These are phyloP conservation scores for Eurystomus gularis DNA, from an alignment of 2,113 vertebrate genomes.

Conservation along the genomic window DNA sequence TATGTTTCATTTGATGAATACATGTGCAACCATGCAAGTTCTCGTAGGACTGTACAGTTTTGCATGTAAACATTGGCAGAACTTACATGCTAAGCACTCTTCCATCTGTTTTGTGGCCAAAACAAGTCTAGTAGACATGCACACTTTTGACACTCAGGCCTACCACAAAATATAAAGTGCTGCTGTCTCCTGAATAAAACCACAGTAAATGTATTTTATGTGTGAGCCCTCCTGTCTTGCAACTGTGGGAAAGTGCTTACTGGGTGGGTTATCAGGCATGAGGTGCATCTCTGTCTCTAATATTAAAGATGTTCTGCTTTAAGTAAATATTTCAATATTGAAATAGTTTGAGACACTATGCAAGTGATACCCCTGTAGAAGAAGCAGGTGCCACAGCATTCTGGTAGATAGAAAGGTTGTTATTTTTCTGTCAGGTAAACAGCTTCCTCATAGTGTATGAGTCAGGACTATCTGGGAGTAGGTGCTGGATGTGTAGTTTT, in stretches of 20 bases:
- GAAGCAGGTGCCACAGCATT: background rate
- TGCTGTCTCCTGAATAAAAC: background rate
- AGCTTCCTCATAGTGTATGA: fast-evolving
- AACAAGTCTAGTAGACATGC: background rate
- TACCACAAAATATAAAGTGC: background rate
- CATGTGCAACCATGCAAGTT: background rate
- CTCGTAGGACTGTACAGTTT: background rate
- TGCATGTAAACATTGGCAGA: background rate
- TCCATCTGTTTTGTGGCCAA: background rate
- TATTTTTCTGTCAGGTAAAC: background rate
- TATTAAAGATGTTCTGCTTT: background rate
- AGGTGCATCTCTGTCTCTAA: background rate
- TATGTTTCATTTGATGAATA: background rate
- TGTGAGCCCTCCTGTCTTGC: background rate
- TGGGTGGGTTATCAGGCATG: background rate
- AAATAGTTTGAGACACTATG: background rate
- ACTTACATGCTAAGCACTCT: background rate
- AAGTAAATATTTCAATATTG: background rate
- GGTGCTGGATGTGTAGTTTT: background rate
- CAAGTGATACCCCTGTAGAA: background rate
- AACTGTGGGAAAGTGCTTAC: background rate
- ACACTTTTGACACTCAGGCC: background rate
- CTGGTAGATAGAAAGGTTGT: background rate
- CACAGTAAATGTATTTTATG: background rate
- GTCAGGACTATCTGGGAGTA: background rate